Conservation (phyloP, 2,888 invertebrate genomes). For the Lepidochitona cinerea region DNA sequence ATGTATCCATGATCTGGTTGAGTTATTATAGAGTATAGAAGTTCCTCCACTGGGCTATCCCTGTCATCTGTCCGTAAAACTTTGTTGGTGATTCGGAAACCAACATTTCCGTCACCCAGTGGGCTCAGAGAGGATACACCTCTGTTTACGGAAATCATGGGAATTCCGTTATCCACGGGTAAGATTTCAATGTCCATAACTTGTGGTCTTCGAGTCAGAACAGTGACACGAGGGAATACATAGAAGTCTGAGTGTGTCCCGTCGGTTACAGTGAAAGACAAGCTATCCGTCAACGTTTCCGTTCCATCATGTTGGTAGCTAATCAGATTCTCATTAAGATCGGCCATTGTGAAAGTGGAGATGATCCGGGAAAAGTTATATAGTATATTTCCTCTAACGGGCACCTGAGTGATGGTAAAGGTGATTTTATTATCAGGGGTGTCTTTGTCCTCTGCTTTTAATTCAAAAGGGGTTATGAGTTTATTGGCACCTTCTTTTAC, state of each 20-base stretch:
- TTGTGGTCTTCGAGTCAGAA: slow-evolving; percentile 58
- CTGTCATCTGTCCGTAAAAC: slow-evolving; percentile 59
- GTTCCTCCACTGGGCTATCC: slow-evolving; percentile 57
- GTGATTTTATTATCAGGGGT: slow-evolving; percentile 55
- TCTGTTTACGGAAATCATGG: slow-evolving; percentile 59
- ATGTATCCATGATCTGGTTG: slow-evolving; percentile 62
- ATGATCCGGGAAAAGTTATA: slow-evolving; percentile 55
- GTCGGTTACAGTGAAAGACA: slow-evolving; percentile 67
- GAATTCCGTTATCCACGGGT: slow-evolving; percentile 67
- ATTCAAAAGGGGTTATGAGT: slow-evolving; percentile 68
- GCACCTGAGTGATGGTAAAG: slow-evolving; percentile 64
- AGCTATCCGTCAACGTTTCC: slow-evolving; percentile 64
- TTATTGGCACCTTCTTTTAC: slow-evolving; percentile 65
- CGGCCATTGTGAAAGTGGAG: slow-evolving; percentile 62
- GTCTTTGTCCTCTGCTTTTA: slow-evolving; percentile 67
- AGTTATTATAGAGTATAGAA: slow-evolving; percentile 57
- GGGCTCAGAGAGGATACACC: slow-evolving; percentile 57
- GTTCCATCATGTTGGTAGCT: slow-evolving; percentile 70
- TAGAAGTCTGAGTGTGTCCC: slow-evolving; percentile 68
- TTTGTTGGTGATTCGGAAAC: slow-evolving; percentile 56
- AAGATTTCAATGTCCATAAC: slow-evolving; percentile 63
- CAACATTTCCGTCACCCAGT: slow-evolving; percentile 47
- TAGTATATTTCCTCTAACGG: slow-evolving; percentile 65
- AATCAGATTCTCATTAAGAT: slow-evolving; percentile 63
- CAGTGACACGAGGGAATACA: slow-evolving; percentile 60